A percentile compares a stretch with the other conserved stretches of the same genome.
Conservation (phyloP, 2,888 invertebrate genomes). For the Polymixis lichenea region DNA sequence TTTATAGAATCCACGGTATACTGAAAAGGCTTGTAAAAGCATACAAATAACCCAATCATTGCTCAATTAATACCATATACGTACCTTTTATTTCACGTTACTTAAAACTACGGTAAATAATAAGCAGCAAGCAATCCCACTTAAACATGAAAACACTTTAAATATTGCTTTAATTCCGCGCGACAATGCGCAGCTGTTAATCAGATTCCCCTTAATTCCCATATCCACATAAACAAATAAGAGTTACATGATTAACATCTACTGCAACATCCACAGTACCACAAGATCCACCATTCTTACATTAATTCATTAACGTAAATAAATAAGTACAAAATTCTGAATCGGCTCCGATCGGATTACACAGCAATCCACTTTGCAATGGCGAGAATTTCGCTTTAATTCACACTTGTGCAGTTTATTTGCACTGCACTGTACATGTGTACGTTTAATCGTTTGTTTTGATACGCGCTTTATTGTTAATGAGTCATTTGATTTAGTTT, state of each 20-base stretch:
- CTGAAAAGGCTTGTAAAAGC: background rate
- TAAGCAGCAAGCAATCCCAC: slow-evolving; percentile 1
- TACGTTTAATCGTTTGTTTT: slow-evolving; percentile 58
- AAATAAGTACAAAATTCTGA: slow-evolving; percentile 59
- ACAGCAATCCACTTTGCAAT: slow-evolving; percentile 67
- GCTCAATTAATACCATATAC: background rate
- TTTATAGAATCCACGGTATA: background rate
- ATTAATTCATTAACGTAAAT: slow-evolving; percentile 64
- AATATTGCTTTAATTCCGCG: slow-evolving; percentile 23
- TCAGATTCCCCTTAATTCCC: slow-evolving; percentile 19
- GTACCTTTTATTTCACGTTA: background rate
- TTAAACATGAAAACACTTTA: slow-evolving; percentile 18
- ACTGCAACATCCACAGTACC: slow-evolving; percentile 19
- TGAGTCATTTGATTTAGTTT: slow-evolving; percentile 55
- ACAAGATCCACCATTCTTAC: slow-evolving; percentile 50
- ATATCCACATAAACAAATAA: slow-evolving; percentile 38
- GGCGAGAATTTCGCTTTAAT: slow-evolving; percentile 64
- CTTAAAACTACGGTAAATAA: background rate
- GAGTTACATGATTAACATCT: slow-evolving; percentile 32
- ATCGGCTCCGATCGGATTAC: slow-evolving; percentile 69
- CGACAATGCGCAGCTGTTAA: slow-evolving; percentile 33
- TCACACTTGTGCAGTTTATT: slow-evolving; percentile 66
- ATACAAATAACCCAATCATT: background rate
- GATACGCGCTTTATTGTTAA: slow-evolving; percentile 57
- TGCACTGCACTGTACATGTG: slow-evolving; percentile 51